Evolutionary conservation across 2,113 vertebrate genomes (phyloP).

Genomic region (Thunnus thynnus): DNA sequence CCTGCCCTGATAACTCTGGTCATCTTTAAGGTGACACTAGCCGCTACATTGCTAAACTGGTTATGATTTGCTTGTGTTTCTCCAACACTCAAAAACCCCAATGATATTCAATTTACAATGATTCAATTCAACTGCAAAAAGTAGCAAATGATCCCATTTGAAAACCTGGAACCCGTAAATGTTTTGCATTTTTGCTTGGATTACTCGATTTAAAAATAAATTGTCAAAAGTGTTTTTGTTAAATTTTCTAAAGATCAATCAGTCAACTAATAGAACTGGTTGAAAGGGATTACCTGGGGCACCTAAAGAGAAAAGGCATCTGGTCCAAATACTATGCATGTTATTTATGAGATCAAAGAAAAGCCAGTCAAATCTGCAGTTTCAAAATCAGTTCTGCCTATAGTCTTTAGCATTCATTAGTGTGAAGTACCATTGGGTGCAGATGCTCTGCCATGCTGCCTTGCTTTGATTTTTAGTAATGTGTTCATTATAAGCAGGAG

Average conservation of each 20-base stretch:
- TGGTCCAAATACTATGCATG: not conserved
- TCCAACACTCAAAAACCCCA: not conserved
- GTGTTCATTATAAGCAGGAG: constrained; percentile 6
- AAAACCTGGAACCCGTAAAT: not conserved
- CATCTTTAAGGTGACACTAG: constrained; percentile 38
- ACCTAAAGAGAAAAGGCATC: not conserved
- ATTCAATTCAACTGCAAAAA: not conserved
- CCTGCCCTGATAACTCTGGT: constrained; percentile 45
- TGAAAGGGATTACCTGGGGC: not conserved
- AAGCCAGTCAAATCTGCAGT: constrained; percentile 14
- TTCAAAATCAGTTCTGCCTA: not conserved
- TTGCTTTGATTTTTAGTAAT: constrained; percentile 26
- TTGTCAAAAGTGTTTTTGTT: too few species aligned
- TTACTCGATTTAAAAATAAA: too few species aligned
- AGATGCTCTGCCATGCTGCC: not conserved
- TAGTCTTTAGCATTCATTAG: not conserved
- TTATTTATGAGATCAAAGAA: not conserved
- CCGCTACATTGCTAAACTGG: not conserved
- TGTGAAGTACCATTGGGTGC: not conserved
- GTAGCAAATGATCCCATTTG: not conserved
- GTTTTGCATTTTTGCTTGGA: not conserved
- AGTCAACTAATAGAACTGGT: not conserved
- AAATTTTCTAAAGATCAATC: not conserved
- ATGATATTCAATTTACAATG: not conserved
- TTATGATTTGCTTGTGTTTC: not conserved